Percentiles rank a stretch among this genome's conserved stretches.
These are phyloP conservation scores for Pseudopleuronectes americanus DNA, from an alignment of 2,797 vertebrate species.

Conservation along the genomic window DNA sequence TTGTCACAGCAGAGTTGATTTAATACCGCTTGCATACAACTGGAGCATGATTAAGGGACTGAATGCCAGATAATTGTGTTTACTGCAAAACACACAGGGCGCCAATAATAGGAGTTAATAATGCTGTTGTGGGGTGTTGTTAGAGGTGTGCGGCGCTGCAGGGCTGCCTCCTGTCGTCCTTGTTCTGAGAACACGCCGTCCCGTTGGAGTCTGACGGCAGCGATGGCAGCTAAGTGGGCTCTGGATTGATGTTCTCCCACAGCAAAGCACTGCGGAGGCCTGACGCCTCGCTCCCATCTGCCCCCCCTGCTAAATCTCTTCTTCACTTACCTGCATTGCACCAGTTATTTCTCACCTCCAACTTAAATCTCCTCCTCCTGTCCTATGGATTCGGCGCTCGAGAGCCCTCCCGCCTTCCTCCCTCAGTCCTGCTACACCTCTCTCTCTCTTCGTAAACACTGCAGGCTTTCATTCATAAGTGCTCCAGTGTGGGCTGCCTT, in stretches of 20 bases:
- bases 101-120: constrained; percentile 51
- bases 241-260: constrained; percentile 74
- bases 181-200: constrained; percentile 44
- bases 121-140: constrained; percentile 34
- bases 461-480: constrained; percentile 51
- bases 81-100: constrained; percentile 51
- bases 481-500: constrained; percentile 39
- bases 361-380: constrained; percentile 64
- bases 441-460: constrained; percentile 43
- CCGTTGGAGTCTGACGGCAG: constrained; percentile 55
- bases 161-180: constrained; percentile 46
- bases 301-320: constrained; percentile 45
- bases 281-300: constrained; percentile 38
- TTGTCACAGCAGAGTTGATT: constrained; percentile 36
- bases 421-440: neutral
- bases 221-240: constrained; percentile 71
- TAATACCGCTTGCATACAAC: constrained; percentile 35
- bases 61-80: constrained; percentile 47
- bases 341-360: constrained; percentile 80
- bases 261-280: constrained; percentile 78
- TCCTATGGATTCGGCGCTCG: constrained; percentile 64
- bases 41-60: constrained; percentile 43
- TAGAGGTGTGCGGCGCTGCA: constrained; percentile 34
- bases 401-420: constrained; percentile 40
- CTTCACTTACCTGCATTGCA: constrained; percentile 82